Evolutionary conservation across 2,113 vertebrate genomes (phyloP).

Genomic region (Psilopsiagon aymara): DNA sequence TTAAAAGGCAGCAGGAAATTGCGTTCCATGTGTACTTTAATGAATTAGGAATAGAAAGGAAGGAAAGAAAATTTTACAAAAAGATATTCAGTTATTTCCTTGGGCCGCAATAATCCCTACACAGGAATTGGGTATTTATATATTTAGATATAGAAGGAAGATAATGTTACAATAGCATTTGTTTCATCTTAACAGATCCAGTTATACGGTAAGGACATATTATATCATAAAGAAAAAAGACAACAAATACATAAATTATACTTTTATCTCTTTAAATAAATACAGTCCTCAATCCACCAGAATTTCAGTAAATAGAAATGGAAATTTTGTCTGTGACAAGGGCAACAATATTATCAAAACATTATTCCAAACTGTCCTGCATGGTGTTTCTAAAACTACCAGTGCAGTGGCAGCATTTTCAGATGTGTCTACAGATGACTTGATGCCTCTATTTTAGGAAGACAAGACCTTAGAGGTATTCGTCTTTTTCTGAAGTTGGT

Average conservation of each 20-base stretch:
- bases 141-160: not conserved
- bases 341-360: not conserved
- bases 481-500: not conserved
- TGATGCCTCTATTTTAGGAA: not conserved
- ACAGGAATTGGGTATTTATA: not conserved
- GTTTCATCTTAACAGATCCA: not conserved
- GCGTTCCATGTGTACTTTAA: not conserved
- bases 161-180: not conserved
- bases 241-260: not conserved
- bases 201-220: not conserved
- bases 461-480: not conserved
- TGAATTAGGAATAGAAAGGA: not conserved
- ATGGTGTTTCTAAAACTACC: not conserved
- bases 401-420: not conserved
- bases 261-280: not conserved
- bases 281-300: not conserved
- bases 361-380: not conserved
- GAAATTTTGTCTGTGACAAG: not conserved
- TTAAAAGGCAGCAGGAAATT: slow-evolving; percentile 1
- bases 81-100: slow-evolving; percentile 2
- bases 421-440: not conserved
- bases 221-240: not conserved
- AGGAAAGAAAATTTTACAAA: not conserved
- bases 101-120: not conserved
- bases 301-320: not conserved